A percentile compares a stretch with the other conserved stretches of the same genome.
These are phyloP conservation scores for Chlorodrepanis virens DNA, from an alignment of 2,113 vertebrate genomes.

Conservation along the genomic window DNA sequence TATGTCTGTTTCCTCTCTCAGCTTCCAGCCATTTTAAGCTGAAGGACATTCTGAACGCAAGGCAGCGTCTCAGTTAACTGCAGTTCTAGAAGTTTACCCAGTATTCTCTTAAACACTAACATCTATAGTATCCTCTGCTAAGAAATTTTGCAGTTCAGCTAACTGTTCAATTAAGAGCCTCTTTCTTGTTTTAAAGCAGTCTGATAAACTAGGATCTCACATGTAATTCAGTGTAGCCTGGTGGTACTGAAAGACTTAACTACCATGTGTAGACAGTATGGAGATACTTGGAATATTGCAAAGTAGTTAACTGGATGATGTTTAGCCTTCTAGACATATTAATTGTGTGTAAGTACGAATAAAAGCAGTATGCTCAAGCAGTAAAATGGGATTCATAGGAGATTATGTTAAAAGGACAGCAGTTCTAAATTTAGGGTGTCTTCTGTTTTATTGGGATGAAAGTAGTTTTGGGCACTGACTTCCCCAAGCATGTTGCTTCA, in stretches of 20 bases:
- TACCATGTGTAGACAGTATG: neutral
- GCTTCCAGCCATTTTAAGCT: neutral
- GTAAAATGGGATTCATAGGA: neutral
- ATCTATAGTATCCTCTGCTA: neutral
- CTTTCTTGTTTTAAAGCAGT: neutral
- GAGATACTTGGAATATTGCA: neutral
- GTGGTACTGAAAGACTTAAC: neutral
- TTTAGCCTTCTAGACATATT: neutral
- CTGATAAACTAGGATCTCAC: neutral
- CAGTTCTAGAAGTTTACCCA: neutral
- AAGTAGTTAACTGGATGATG: neutral
- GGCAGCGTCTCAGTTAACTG: neutral
- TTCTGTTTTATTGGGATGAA: conserved; percentile 1
- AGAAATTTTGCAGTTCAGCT: neutral
- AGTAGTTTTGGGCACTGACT: conserved; percentile 9
- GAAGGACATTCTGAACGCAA: neutral
- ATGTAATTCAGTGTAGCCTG: rapidly evolving
- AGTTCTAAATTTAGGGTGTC: conserved; percentile 12
- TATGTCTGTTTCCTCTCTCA: neutral
- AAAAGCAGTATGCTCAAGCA: neutral
- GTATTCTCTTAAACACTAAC: neutral
- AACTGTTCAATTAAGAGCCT: neutral
- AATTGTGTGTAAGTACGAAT: neutral
- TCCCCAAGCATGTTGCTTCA: conserved; percentile 1
- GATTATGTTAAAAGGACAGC: neutral